Percentiles rank a stretch among this genome's conserved stretches.
Conservation (phyloP, 2,113 vertebrate genomes). For the Coregonus clupeaformis region DNA sequence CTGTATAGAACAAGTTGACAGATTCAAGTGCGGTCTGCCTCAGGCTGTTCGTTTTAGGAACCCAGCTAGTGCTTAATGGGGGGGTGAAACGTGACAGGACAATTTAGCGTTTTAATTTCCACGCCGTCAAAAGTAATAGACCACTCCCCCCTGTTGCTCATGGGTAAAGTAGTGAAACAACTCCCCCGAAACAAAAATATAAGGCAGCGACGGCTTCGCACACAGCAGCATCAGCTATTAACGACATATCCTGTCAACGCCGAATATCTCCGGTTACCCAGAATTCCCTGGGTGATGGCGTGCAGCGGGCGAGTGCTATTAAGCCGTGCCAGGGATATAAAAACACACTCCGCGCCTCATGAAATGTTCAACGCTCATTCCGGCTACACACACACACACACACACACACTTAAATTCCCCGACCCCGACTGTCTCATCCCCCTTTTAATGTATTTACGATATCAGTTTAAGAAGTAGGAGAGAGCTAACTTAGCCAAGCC, state of each 20-base stretch:
- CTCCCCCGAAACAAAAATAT: slow-evolving; percentile 1
- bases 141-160: not conserved
- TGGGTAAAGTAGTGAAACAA: not conserved
- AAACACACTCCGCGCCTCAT: slow-evolving; percentile 2
- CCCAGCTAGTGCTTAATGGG: not conserved
- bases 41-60: not conserved
- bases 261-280: not conserved
- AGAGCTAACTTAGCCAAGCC: no score
- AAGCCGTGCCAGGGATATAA: slow-evolving; percentile 8
- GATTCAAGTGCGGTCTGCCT: no score
- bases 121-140: not conserved
- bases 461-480: no score
- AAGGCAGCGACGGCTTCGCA: not conserved
- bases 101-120: not conserved
- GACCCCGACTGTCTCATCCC: no score
- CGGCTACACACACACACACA: not conserved
- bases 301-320: not conserved
- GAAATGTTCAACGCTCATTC: not conserved
- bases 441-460: no score
- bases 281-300: not conserved
- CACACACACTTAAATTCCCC: no score
- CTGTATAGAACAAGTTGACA: no score
- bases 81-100: not conserved
- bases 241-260: not conserved
- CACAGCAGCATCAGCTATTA: not conserved